These are phyloP conservation scores for Linurgus olivaceus DNA, from an alignment of 2,797 vertebrate genomes.

Conservation along the genomic window DNA sequence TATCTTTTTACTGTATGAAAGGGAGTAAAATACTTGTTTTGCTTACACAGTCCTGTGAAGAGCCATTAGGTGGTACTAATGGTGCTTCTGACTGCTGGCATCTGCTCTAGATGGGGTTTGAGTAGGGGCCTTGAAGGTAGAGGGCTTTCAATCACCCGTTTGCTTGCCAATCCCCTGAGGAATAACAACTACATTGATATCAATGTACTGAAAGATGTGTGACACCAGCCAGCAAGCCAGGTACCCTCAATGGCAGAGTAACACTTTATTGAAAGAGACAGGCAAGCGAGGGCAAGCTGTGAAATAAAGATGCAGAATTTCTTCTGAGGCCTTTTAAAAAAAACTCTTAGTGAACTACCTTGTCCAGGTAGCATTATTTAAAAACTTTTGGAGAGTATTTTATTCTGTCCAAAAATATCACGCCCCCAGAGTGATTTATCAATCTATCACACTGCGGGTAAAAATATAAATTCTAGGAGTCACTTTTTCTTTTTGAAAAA, in stretches of 20 bases:
- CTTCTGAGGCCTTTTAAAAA: conserved; percentile 19
- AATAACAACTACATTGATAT: background rate
- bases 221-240: conserved; percentile 9
- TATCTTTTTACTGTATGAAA: background rate
- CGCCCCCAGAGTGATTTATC: background rate
- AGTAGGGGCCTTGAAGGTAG: background rate
- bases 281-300: background rate
- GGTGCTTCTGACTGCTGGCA: background rate
- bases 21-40: background rate
- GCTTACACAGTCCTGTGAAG: conserved; percentile 4
- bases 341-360: background rate
- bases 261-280: conserved; percentile 19
- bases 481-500: background rate
- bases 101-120: background rate
- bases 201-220: background rate
- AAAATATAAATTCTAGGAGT: conserved; percentile 18
- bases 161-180: background rate
- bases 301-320: background rate
- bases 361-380: conserved; percentile 28
- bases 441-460: background rate
- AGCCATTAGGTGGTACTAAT: conserved; percentile 11
- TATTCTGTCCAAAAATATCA: background rate
- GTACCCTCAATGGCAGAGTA: background rate
- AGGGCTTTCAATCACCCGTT: background rate
- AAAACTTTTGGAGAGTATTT: conserved; percentile 23